Conservation (phyloP, 2,888 invertebrate genomes). For the Gandaritis pyraliata region DNA sequence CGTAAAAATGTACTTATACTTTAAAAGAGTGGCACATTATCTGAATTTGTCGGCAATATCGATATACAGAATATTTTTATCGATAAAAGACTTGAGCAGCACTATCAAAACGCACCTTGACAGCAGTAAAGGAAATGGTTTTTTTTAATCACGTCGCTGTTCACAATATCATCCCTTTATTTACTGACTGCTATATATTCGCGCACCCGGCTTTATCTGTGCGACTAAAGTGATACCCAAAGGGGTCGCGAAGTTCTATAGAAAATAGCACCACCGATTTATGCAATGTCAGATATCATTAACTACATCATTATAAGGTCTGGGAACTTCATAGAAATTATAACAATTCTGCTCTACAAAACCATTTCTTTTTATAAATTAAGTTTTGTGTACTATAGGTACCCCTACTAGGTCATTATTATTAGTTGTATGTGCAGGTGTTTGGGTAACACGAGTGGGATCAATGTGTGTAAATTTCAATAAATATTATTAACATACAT, state of each 20-base stretch:
- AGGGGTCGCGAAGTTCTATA: constrained; percentile 53
- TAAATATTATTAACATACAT: too few relatives aligned
- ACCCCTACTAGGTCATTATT: too few relatives aligned
- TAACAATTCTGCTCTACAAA: constrained; percentile 5
- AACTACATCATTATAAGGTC: constrained; percentile 48
- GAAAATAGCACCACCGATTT: constrained; percentile 53
- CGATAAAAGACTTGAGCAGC: constrained; percentile 46
- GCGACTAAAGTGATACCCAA: constrained; percentile 60
- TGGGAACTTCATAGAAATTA: constrained; percentile 49
- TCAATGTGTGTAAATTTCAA: too few relatives aligned
- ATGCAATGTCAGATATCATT: constrained; percentile 55
- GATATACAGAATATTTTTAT: constrained; percentile 26
- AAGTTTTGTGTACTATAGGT: too few relatives aligned
- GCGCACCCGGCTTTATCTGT: constrained; percentile 73
- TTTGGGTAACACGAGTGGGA: too few relatives aligned
- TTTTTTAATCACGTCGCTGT: constrained; percentile 79
- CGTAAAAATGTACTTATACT: too few relatives aligned
- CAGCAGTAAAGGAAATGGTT: constrained; percentile 78
- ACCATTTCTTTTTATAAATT: not conserved
- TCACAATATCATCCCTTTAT: constrained; percentile 83
- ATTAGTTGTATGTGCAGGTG: too few relatives aligned
- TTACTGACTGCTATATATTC: constrained; percentile 77
- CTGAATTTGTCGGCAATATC: too few relatives aligned
- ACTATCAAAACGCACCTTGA: constrained; percentile 79
- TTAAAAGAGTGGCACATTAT: too few relatives aligned